A percentile compares a stretch with the other conserved stretches of the same genome.
Evolutionary conservation across 2,888 invertebrate genomes (phyloP).

Genomic region (Athetis lepigone): DNA sequence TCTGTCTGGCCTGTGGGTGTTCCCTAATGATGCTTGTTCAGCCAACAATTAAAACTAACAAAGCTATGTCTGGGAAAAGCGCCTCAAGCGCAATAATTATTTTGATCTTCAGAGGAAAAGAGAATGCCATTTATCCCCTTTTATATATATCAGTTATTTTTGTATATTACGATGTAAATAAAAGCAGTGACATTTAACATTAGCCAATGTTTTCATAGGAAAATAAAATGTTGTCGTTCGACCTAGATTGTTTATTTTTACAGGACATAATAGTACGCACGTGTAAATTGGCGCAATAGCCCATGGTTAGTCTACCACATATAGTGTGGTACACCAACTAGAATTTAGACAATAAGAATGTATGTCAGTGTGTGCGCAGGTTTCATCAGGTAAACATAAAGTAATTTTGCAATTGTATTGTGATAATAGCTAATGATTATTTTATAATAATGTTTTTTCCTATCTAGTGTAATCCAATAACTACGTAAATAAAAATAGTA

Average conservation of each 20-base stretch:
- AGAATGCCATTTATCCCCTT: slow-evolving; percentile 5
- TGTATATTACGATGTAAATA: slow-evolving; percentile 20
- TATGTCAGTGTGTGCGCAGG: background rate
- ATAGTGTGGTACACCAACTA: too few species aligned
- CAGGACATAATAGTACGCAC: background rate
- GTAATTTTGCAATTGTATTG: background rate
- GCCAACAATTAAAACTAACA: slow-evolving; percentile 41
- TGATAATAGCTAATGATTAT: background rate
- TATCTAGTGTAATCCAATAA: too few species aligned
- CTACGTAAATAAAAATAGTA: slow-evolving; percentile 1
- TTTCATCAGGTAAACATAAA: background rate
- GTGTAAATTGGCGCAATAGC: too few species aligned
- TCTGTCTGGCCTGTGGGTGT: slow-evolving; percentile 8
- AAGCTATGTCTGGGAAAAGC: slow-evolving; percentile 26
- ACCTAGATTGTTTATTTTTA: background rate
- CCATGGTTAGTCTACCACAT: too few species aligned
- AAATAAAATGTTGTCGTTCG: background rate
- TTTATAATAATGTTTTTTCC: slow-evolving; percentile 17
- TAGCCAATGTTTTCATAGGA: background rate
- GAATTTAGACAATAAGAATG: background rate
- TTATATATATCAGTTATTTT: slow-evolving; percentile 31
- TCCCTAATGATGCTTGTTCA: slow-evolving; percentile 35
- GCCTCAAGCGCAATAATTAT: slow-evolving; percentile 40
- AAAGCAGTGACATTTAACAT: slow-evolving; percentile 29
- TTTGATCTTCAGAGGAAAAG: slow-evolving; percentile 21